phyloP scores from a whole-genome alignment of 2,888 invertebrate species.

The Caenorhabditis afra region DNA sequence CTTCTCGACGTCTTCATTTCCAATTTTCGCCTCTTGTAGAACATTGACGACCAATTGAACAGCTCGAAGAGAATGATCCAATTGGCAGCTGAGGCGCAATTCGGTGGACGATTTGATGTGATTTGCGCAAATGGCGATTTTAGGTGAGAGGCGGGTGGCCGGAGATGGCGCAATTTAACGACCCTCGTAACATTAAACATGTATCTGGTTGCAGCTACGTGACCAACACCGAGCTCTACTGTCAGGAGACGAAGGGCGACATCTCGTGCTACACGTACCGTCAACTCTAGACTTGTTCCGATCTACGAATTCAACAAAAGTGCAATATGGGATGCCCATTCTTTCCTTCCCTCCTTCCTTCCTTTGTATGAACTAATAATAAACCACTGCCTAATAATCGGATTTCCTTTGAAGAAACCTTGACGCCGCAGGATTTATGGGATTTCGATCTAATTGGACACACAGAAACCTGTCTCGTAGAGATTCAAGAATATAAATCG shows the following conservation, averaged over 20 bases:
- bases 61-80: conserved; percentile 78
- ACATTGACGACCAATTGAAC: conserved; percentile 79
- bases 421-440: not conserved
- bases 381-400: conserved; percentile 24
- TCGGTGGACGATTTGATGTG: conserved; percentile 78
- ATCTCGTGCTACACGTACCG: conserved; percentile 79
- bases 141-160: conserved; percentile 40
- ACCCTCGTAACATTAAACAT: conserved; percentile 14
- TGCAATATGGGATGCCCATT: conserved; percentile 34
- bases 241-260: conserved; percentile 76
- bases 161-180: conserved; percentile 32
- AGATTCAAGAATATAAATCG: not conserved
- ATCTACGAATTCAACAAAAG: conserved; percentile 5
- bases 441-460: not conserved
- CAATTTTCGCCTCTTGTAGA: conserved; percentile 56
- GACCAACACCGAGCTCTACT: conserved; percentile 79
- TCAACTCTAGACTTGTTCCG: conserved; percentile 66
- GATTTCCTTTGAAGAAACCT: conserved; percentile 1
- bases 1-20: not conserved
- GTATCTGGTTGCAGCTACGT: conserved; percentile 75
- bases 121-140: conserved; percentile 78
- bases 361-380: conserved; percentile 22
- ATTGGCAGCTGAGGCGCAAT: conserved; percentile 78
- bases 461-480: not conserved
- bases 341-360: not conserved